Evolutionary conservation across 1,140 invertebrate genomes (phyloP), one percentile per base, ranked within the genome.

Genomic region (Agrilus planipennis): DNA sequence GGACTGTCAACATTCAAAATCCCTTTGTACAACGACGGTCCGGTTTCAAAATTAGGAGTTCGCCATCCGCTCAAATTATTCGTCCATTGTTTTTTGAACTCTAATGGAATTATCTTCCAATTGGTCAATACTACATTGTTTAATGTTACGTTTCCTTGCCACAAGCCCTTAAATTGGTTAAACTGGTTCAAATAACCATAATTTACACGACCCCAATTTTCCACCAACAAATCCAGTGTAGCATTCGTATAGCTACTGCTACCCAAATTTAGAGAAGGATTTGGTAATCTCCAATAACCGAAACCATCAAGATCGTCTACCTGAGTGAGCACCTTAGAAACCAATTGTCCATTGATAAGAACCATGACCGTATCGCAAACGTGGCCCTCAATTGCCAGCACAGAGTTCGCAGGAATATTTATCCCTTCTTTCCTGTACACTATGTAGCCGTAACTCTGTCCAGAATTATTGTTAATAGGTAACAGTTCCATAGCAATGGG

Each of bases 371-470:
- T 63, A 54, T 76, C 74, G 34, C 61, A 58, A 14, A 75, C 67
- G 20, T 57, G 54, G 2, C 68, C 65, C 20, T 53, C 47, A 39
- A 74, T 65, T 39, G 52, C 54, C 9, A 73, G 48, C n/a, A 42
- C 38, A 7, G 57, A 54, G 29, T 50, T 48, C 22, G 45, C 22
- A 15, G 42, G 32, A 21, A 63, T 53, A 34, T 49, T 19, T n/a
- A 45, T 12, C 34, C 52, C 46, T n/a, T 54, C 44, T 34, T 62
- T 66, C 17, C 41, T 37, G 47, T 77, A 76, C 6, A 73, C 39
- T 37, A 73, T 65, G 44, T 71, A 76, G 0, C 76, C 76, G 52
- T 71, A 73, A 39, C 65, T 67, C 55, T 77, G 75, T 2, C 69
- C 69, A 48, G 59, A 64, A 12, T 57, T 58, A 36, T 65, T 58